A percentile compares a stretch with the other conserved stretches of the same genome.
Conservation (phyloP, 64 coral and sea anemone genomes). For the Cladopsammia gracilis region DNA sequence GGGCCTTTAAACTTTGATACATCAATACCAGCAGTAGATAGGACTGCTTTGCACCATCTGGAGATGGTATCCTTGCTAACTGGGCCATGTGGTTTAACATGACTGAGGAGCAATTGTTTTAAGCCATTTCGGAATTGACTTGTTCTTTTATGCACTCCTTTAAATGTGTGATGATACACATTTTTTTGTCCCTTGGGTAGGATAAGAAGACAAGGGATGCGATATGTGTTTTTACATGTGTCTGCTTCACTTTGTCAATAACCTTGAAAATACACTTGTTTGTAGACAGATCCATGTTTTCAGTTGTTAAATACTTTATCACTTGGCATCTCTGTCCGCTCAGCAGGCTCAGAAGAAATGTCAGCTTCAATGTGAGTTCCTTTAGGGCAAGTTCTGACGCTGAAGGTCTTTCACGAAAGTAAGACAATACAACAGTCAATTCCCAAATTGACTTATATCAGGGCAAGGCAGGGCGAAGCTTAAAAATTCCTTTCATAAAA, state of each 20-base stretch:
- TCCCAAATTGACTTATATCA: constrained; percentile 20
- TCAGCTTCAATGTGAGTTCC: constrained; percentile 31
- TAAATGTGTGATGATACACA: constrained; percentile 15
- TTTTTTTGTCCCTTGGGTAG: constrained; percentile 12
- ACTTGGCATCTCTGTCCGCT: no score
- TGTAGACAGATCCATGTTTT: constrained; percentile 16
- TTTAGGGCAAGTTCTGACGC: constrained; percentile 11
- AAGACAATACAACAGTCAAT: constrained; percentile 24
- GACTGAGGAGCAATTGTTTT: constrained; percentile 17
- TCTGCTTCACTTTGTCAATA: no score
- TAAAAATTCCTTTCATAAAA: constrained; percentile 66
- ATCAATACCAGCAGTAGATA: constrained; percentile 49
- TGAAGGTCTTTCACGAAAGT: neutral
- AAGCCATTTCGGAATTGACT: neutral
- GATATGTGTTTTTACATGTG: constrained; percentile 14
- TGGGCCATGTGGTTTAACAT: no score
- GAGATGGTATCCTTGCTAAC: constrained; percentile 24
- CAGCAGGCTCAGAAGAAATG: constrained; percentile 23
- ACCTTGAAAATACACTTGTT: constrained; percentile 16
- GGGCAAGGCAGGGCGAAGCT: constrained; percentile 50
- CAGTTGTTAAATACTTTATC: constrained; percentile 23
- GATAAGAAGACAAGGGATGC: neutral
- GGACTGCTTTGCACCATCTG: constrained; percentile 8
- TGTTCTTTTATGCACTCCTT: constrained; percentile 14
- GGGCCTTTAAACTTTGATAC: constrained; percentile 26